A percentile compares a stretch with the other conserved stretches of the same genome.
These are phyloP conservation scores for Fissipunctia ypsillon DNA, from an alignment of 2,888 invertebrate genomes.

Conservation along the genomic window DNA sequence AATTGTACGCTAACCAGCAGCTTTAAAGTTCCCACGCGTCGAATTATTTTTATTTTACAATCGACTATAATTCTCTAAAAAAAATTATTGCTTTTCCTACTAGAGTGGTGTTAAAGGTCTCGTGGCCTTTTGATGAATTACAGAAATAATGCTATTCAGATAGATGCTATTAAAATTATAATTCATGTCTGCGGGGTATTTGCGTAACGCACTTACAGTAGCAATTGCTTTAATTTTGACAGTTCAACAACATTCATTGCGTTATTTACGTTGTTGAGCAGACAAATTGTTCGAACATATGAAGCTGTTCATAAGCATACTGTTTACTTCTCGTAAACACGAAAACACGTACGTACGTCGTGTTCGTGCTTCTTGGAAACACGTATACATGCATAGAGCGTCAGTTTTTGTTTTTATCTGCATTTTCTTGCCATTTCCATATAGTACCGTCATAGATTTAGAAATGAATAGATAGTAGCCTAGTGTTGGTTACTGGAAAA, in stretches of 20 bases:
- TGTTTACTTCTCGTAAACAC: neutral
- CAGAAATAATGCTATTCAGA: neutral
- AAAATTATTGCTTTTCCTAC: neutral
- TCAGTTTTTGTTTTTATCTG: neutral
- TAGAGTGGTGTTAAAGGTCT: constrained; percentile 2
- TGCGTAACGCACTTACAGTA: no score
- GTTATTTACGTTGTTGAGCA: no score
- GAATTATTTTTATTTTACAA: constrained; percentile 20
- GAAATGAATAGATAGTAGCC: constrained; percentile 16
- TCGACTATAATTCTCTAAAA: neutral
- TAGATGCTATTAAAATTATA: neutral
- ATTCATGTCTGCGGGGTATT: neutral
- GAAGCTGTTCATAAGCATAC: neutral
- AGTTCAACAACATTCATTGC: no score
- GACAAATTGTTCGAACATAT: no score
- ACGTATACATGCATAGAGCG: neutral
- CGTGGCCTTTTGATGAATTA: neutral
- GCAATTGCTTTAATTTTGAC: no score
- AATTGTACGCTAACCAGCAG: constrained; percentile 10
- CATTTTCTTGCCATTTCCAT: constrained; percentile 24
- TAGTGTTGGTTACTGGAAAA: neutral
- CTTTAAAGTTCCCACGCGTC: constrained; percentile 33
- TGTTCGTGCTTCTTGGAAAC: no score
- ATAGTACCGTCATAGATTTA: neutral
- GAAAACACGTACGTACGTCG: no score